Evolutionary conservation across 2,797 vertebrate species (phyloP).

Genomic region (Halcyon badia): DNA sequence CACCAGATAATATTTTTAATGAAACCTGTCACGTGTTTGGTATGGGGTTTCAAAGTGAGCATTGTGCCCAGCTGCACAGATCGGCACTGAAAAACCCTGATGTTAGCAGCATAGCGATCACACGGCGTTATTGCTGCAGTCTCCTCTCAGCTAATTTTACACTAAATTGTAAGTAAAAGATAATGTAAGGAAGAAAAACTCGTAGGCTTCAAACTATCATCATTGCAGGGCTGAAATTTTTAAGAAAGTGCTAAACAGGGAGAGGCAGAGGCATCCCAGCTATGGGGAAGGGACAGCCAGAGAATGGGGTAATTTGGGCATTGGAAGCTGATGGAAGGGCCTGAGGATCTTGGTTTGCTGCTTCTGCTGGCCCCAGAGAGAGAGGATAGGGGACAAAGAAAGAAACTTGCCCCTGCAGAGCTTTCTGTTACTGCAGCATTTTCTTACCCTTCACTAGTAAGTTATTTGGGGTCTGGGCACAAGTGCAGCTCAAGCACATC

Average conservation of each 20-base stretch:
- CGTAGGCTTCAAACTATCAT: rapidly evolving
- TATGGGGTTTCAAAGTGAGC: conserved; percentile 48
- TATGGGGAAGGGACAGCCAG: rapidly evolving
- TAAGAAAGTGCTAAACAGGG: not conserved
- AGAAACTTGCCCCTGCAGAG: not conserved
- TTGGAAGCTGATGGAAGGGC: not conserved
- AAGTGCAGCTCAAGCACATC: not conserved
- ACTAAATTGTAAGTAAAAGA: not conserved
- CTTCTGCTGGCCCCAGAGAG: not conserved
- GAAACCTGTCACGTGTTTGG: conserved; percentile 29
- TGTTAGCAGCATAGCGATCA: not conserved
- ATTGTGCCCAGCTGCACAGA: conserved; percentile 36
- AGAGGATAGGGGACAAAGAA: not conserved
- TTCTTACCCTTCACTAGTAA: not conserved
- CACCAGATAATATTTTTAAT: conserved; percentile 60
- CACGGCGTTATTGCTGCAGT: not conserved
- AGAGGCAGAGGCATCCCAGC: not conserved
- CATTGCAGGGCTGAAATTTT: not conserved
- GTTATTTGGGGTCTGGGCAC: not conserved
- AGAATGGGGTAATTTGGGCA: not conserved
- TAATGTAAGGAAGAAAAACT: not conserved
- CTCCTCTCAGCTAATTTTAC: not conserved
- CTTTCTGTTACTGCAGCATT: not conserved
- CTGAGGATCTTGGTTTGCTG: not conserved
- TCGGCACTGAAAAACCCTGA: not conserved